Percentiles rank a stretch among this genome's conserved stretches.
phyloP scores from a whole-genome alignment of 2,797 vertebrate species.

The Sebastes vulpes region DNA sequence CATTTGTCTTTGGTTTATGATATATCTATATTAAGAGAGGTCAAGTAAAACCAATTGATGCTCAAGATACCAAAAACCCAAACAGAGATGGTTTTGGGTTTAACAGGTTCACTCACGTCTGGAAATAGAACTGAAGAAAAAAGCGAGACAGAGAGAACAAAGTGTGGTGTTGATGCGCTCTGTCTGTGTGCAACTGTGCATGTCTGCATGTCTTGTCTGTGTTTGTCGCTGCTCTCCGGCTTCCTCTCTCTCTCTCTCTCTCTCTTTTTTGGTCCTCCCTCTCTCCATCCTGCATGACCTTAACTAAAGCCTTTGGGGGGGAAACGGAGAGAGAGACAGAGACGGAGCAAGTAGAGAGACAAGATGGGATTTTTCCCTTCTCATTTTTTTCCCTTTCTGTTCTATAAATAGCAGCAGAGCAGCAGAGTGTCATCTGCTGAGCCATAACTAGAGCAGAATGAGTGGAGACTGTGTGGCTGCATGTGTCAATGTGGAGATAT shows the following conservation, averaged over 20 bases:
- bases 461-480: constrained; percentile 46
- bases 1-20: background rate
- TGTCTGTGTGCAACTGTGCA: constrained; percentile 2
- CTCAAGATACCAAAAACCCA: background rate
- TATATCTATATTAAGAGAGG: background rate
- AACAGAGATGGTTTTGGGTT: constrained; percentile 19
- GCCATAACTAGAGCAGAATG: constrained; percentile 79
- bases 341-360: constrained; percentile 22
- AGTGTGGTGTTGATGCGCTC: constrained; percentile 1
- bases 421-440: constrained; percentile 69
- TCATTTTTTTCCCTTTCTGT: constrained; percentile 29
- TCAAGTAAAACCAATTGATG: background rate
- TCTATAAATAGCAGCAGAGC: constrained; percentile 74
- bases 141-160: constrained; percentile 24
- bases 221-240: background rate
- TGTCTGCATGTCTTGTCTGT: constrained; percentile 21
- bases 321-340: constrained; percentile 1
- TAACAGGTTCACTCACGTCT: constrained; percentile 46
- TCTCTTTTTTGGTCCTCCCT: background rate
- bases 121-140: constrained; percentile 48
- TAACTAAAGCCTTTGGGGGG: constrained; percentile 43
- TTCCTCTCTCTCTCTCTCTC: constrained; percentile 9
- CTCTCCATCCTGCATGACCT: constrained; percentile 56
- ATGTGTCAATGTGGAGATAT: constrained; percentile 43
- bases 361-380: constrained; percentile 57